Evolutionary conservation across 35 echinoderm and acorn worm species (phyloP).

Genomic region (Diadema setosum): DNA sequence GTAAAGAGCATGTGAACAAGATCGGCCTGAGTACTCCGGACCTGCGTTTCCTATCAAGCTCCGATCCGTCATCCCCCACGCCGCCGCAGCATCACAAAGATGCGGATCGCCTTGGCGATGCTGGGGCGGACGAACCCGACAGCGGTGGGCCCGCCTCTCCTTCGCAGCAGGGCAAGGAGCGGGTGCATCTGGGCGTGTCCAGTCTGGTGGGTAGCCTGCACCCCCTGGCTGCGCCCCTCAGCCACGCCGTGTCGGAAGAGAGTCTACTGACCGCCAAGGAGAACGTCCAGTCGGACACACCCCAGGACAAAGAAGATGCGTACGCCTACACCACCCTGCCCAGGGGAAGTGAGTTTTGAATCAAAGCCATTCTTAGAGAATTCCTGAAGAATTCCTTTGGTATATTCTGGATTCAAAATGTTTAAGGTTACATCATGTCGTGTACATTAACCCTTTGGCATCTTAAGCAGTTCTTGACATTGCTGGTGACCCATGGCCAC

Average conservation of each 20-base stretch:
- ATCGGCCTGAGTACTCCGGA: not conserved
- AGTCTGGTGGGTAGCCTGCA: not conserved
- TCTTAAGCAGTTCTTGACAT: too few relatives aligned
- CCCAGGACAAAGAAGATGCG: not conserved
- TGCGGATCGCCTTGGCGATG: not conserved
- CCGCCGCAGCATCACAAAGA: not conserved
- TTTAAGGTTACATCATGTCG: too few relatives aligned
- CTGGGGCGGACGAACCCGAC: not conserved
- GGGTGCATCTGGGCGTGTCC: not conserved
- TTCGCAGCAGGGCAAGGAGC: not conserved
- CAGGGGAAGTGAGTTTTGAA: not conserved
- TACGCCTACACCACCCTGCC: not conserved
- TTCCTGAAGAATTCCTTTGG: too few relatives aligned
- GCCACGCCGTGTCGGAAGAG: not conserved
- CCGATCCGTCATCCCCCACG: not conserved
- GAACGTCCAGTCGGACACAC: too few relatives aligned
- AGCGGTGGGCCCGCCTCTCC: too few relatives aligned
- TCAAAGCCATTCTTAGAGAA: too few relatives aligned
- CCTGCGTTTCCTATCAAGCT: not conserved
- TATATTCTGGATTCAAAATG: too few relatives aligned
- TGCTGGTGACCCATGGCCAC: too few relatives aligned
- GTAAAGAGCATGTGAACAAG: not conserved
- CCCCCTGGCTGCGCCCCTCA: not conserved
- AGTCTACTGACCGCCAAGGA: not conserved
- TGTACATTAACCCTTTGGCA: too few relatives aligned